Evolutionary conservation across 2,113 vertebrate genomes (phyloP), one percentile per base, ranked within the genome.

Genomic region (Pterocles burchelli): DNA sequence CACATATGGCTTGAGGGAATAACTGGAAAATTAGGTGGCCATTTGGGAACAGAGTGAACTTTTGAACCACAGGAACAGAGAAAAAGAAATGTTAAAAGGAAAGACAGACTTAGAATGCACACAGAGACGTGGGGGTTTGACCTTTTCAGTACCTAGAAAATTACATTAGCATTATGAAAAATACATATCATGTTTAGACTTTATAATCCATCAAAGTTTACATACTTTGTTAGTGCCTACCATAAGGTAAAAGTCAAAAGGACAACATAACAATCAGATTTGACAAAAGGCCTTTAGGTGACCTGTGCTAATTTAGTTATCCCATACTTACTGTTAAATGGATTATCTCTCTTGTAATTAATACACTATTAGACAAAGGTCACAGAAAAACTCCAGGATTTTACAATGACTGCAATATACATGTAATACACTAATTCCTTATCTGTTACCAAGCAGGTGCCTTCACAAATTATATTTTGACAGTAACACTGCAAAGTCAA

Each of bases 1-100:
- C 98, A 98, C 98, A 98, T 98, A 98, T 98, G 98, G 98, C 98
- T 98, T 98, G 98, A 97, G 98, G 98, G 98, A 98, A 98, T 98
- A 98, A 98, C 98, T 98, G 96, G 98, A 98, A 98, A 98, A 98
- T 98, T 98, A 98, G 98, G 98, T 98, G 97, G 98, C 97, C 98
- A 98, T 98, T 98, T 98, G 98, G 98, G 98, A 98, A 98, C 97
- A 95, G 98, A 97, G 94, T 98, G 98, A 98, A 98, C 98, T 98
- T 98, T 98, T 98, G 98, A 98, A 98, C 98, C 98, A 98, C 96
- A 96, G 94, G 85, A 98, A 97, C 79, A 96, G 96, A 97, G 97
- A 97, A 97, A 97, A 97, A 98, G 98, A 98, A 98, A 97, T 98
- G 98, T 98, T 98, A 98, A 98, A 98, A 95, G 96, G 96, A 98